Conservation (phyloP, 2,888 invertebrate species). For the Emmelina monodactyla region DNA sequence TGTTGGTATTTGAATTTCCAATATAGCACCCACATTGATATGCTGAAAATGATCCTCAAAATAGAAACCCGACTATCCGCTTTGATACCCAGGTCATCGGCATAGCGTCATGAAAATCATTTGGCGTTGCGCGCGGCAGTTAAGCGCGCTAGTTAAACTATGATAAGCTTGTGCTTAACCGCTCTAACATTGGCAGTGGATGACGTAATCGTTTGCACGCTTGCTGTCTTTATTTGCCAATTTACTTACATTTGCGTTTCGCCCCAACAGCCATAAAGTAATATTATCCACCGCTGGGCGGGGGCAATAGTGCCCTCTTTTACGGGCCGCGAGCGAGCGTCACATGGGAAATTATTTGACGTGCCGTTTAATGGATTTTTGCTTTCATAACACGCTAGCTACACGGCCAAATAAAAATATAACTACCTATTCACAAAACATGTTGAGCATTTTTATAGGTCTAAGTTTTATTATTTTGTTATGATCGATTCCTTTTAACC, state of each 20-base stretch:
- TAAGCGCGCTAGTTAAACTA: no score
- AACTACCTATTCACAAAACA: constrained; percentile 16
- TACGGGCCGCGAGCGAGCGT: constrained; percentile 62
- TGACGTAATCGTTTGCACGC: constrained; percentile 26
- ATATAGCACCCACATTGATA: no score
- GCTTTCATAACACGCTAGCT: constrained; percentile 64
- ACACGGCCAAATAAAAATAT: constrained; percentile 55
- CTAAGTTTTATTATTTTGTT: constrained; percentile 6
- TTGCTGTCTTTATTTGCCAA: constrained; percentile 61
- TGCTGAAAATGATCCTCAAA: no score
- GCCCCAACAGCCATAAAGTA: constrained; percentile 61
- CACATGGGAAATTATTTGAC: constrained; percentile 68
- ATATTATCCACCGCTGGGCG: constrained; percentile 61
- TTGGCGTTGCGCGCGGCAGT: constrained; percentile 2
- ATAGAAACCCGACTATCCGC: no score
- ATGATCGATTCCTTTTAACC: no score
- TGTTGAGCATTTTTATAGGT: constrained; percentile 22
- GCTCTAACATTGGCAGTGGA: constrained; percentile 18
- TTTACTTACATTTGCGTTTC: constrained; percentile 58
- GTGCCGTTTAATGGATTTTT: constrained; percentile 66
- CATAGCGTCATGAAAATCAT: constrained; percentile 2
- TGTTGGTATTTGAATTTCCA: no score
- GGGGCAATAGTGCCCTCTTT: constrained; percentile 64
- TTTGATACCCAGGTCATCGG: no score
- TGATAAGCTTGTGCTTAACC: no score